These are phyloP conservation scores for Gonioctena quinquepunctata DNA, from an alignment of 1,140 invertebrate species.

Conservation along the genomic window DNA sequence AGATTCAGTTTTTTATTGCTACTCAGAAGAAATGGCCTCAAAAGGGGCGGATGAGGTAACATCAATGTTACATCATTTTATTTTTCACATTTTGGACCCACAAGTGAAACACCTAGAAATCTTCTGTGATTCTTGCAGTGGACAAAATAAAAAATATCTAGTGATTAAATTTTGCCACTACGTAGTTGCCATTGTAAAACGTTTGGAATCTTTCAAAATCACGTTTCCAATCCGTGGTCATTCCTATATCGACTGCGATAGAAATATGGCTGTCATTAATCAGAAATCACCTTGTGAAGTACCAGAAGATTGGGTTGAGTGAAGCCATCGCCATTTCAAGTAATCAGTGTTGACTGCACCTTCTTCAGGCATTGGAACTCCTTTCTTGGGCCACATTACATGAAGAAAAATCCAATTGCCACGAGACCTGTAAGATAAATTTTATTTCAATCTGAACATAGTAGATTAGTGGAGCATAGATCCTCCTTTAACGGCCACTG, in stretches of 20 bases:
- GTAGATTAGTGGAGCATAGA: too few species aligned
- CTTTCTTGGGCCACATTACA: too few species aligned
- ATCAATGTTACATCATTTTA: too few species aligned
- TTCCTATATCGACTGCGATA: neutral
- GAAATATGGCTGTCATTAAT: neutral
- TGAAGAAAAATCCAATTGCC: too few species aligned
- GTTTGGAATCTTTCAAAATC: neutral
- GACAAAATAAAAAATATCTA: conserved; percentile 38
- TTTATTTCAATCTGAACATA: too few species aligned
- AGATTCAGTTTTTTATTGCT: conserved; percentile 34
- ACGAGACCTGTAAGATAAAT: too few species aligned
- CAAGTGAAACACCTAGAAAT: conserved; percentile 34
- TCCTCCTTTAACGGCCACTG: too few species aligned
- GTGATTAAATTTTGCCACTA: neutral
- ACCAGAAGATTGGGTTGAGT: conserved; percentile 8
- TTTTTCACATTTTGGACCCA: too few species aligned
- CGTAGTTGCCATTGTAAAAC: neutral
- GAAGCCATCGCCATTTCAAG: neutral
- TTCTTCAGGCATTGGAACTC: too few species aligned
- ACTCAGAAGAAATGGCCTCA: conserved; percentile 31
- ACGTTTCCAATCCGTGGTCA: neutral
- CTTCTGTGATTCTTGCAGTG: conserved; percentile 42
- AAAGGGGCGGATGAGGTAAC: conserved; percentile 40
- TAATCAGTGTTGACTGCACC: neutral
- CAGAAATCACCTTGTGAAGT: neutral